phyloP scores from a whole-genome alignment of 2,888 invertebrate genomes.

The Melanargia galathea region DNA sequence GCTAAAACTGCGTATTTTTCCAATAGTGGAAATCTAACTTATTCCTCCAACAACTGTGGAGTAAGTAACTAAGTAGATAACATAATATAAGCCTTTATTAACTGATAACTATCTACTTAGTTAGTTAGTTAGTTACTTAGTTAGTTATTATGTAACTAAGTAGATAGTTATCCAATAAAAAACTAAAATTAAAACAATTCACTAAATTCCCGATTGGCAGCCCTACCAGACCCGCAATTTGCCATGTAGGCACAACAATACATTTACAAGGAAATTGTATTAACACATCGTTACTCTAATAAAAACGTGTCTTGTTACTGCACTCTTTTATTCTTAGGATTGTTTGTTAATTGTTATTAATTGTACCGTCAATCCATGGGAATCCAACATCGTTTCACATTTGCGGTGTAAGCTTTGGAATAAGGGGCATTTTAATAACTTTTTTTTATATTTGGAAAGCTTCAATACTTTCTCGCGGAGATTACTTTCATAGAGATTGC shows the following conservation, averaged over 20 bases:
- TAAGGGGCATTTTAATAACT: constrained; percentile 14
- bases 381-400: constrained; percentile 34
- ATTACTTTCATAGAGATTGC: not conserved
- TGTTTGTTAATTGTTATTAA: constrained; percentile 48
- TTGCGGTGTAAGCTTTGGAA: constrained; percentile 15
- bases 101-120: too few relatives aligned
- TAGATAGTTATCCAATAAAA: too few relatives aligned
- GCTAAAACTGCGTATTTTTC: too few relatives aligned
- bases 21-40: too few relatives aligned
- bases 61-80: too few relatives aligned
- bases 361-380: constrained; percentile 47
- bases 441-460: not conserved
- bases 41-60: too few relatives aligned
- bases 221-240: constrained; percentile 50
- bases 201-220: not conserved
- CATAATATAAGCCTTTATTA: too few relatives aligned
- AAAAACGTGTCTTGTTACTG: constrained; percentile 58
- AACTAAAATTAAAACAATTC: too few relatives aligned
- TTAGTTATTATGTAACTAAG: too few relatives aligned
- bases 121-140: too few relatives aligned
- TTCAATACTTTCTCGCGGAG: constrained; percentile 3
- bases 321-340: constrained; percentile 45
- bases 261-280: constrained; percentile 59
- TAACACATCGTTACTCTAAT: constrained; percentile 54
- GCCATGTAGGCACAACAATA: constrained; percentile 57